Conservation (phyloP, 1,140 invertebrate species). For the Mesaphorura yosii region DNA sequence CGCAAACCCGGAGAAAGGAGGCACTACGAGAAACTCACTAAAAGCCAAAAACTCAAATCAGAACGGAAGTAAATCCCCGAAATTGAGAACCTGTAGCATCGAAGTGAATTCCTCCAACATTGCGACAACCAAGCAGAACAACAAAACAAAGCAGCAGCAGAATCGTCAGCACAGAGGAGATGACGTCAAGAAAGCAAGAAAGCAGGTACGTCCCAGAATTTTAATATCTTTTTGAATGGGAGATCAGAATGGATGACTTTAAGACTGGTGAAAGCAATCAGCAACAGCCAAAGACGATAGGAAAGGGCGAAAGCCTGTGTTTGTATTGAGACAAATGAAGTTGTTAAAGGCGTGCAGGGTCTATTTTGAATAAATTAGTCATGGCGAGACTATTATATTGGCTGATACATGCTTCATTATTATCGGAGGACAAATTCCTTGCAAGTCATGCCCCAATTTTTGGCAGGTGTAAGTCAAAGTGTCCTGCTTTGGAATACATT, state of each 20-base stretch:
- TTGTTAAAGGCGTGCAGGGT: too few relatives aligned
- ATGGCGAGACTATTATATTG: too few relatives aligned
- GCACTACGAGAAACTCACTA: neutral
- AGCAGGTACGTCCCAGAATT: slow-evolving; percentile 30
- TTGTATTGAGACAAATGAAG: too few relatives aligned
- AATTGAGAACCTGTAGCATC: too few relatives aligned
- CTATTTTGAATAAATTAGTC: too few relatives aligned
- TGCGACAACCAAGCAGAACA: neutral
- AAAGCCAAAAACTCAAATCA: neutral
- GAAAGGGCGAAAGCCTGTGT: too few relatives aligned
- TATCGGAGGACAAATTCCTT: too few relatives aligned
- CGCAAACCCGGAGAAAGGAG: neutral
- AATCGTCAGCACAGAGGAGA: slow-evolving; percentile 25
- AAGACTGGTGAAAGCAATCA: neutral
- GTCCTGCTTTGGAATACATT: too few relatives aligned
- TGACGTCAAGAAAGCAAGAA: slow-evolving; percentile 35
- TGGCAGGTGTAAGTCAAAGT: too few relatives aligned
- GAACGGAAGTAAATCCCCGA: neutral
- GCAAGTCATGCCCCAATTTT: too few relatives aligned
- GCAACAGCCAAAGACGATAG: too few relatives aligned
- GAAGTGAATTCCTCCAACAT: neutral
- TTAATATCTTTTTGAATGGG: neutral
- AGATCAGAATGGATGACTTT: neutral
- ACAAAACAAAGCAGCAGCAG: neutral
- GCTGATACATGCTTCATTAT: too few relatives aligned